Base-by-base conservation (phyloP, 2,113 vertebrate species). In the Aspidoscelis tigris region DNA sequence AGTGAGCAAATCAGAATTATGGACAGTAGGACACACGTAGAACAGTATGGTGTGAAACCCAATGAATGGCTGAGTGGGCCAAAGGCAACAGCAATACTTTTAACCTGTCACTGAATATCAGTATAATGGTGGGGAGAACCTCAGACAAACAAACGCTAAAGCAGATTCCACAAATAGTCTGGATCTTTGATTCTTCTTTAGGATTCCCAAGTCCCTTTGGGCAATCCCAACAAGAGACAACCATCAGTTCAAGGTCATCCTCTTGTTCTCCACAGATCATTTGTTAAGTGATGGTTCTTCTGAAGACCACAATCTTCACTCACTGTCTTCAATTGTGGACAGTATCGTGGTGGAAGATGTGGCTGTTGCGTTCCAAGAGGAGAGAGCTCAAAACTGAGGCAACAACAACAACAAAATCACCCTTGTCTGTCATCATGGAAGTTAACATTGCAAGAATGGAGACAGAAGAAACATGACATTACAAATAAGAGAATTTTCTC, bases 241-340 rank as follows among this genome's bases (percentile, higher is more conserved):
- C n/a, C 22, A 61, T 33, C 14, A 73, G 22, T 58, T 70, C 61
- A 80, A 55, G 14, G 33, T 1, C 61, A 61, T 24, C 77, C 61
- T 66, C 26, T 87, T 73, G 64, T 50, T 90, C 66, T 66, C 76
- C 78, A 0, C 93, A 99, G 99, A 99, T 92, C 97, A 98, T n/a
- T 89, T 97, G 84, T 95, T 99, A 88, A 93, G 96, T 0, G 95
- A 96, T 0, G 97, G 98, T 11, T 94, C 96, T 2, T 92, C 96
- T 0, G 97, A 98, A 47, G 96, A 98, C 61, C 95, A 94, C 86
- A 97, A 96, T 92, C 96, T 99, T 90, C 97, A 96, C 77, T 97
- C 97, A 0, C 96, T 99, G 91, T 97, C 97, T 55, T 99, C 98
- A 85, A 98, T 99, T 7, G 98, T 99, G 89, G 97, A 98, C 72